Conservation (phyloP, 2,797 vertebrate genomes). For the Microhierax caerulescens region DNA sequence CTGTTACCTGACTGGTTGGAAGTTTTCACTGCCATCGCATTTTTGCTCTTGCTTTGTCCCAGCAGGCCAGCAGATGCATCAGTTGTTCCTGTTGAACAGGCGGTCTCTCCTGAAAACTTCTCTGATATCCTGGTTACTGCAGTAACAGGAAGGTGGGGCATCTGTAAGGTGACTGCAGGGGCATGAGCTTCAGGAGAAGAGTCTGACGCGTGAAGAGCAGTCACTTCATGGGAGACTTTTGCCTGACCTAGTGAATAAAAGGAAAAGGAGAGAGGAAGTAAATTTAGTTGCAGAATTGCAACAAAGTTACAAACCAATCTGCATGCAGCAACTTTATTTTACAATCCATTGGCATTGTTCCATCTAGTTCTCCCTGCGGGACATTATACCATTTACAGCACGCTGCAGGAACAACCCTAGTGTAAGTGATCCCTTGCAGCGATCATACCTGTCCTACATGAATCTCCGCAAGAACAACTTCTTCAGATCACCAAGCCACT, state of each 20-base stretch:
- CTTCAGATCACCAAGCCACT: neutral
- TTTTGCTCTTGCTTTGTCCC: slow-evolving; percentile 58
- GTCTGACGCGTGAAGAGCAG: neutral
- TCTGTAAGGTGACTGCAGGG: slow-evolving; percentile 74
- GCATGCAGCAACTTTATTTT: neutral
- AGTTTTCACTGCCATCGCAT: slow-evolving; percentile 73
- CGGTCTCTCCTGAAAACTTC: slow-evolving; percentile 77
- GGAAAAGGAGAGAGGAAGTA: neutral
- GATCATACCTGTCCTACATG: fast-evolving
- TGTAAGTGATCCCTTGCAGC: neutral
- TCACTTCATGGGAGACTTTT: slow-evolving; percentile 63
- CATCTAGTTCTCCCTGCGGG: neutral
- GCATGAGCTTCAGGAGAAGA: slow-evolving; percentile 74
- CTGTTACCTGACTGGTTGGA: slow-evolving; percentile 78
- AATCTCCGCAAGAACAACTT: neutral
- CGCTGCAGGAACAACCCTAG: neutral
- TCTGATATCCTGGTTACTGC: slow-evolving; percentile 76
- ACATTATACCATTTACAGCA: neutral
- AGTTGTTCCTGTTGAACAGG: slow-evolving; percentile 58
- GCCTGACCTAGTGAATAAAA: slow-evolving; percentile 74
- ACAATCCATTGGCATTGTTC: neutral
- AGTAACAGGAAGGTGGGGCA: slow-evolving; percentile 88
- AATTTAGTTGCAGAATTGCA: neutral
- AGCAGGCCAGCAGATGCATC: slow-evolving; percentile 34
- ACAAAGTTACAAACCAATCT: neutral